phyloP scores from a whole-genome alignment of 2,113 vertebrate genomes.

The Macaca nemestrina region DNA sequence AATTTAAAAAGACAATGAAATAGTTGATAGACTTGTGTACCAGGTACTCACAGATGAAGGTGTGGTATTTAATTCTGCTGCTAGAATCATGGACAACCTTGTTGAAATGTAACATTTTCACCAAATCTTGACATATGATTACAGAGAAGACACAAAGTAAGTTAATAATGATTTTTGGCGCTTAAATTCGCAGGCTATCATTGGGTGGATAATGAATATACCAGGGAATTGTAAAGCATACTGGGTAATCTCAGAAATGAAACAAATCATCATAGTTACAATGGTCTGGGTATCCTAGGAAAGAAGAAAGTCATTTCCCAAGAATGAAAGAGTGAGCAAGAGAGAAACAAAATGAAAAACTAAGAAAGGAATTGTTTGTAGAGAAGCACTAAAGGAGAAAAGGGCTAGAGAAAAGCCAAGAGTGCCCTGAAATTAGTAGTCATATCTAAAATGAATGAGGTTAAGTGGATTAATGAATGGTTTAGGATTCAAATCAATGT shows the following conservation, averaged over 20 bases:
- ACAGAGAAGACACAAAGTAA: not conserved
- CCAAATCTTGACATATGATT: not conserved
- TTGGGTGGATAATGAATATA: not conserved
- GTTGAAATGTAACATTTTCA: not conserved
- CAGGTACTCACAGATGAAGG: not conserved
- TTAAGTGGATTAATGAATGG: not conserved
- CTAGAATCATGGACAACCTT: not conserved
- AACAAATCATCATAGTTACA: not conserved
- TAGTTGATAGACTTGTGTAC: not conserved
- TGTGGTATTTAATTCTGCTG: not conserved
- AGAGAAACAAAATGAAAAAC: conserved; percentile 11
- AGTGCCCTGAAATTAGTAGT: not conserved
- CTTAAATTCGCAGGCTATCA: not conserved
- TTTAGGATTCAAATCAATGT: not conserved
- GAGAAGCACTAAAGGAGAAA: not conserved
- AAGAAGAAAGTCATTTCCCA: not conserved
- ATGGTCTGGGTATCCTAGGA: not conserved
- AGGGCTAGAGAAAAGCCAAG: not conserved
- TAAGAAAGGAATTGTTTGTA: not conserved
- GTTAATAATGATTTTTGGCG: not conserved
- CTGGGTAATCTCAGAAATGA: not conserved
- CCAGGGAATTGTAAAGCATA: not conserved
- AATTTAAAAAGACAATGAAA: not conserved
- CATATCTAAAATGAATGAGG: not conserved
- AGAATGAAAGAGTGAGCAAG: not conserved